Evolutionary conservation across 2,113 vertebrate species (phyloP).

Genomic region (Trematomus loennbergii): DNA sequence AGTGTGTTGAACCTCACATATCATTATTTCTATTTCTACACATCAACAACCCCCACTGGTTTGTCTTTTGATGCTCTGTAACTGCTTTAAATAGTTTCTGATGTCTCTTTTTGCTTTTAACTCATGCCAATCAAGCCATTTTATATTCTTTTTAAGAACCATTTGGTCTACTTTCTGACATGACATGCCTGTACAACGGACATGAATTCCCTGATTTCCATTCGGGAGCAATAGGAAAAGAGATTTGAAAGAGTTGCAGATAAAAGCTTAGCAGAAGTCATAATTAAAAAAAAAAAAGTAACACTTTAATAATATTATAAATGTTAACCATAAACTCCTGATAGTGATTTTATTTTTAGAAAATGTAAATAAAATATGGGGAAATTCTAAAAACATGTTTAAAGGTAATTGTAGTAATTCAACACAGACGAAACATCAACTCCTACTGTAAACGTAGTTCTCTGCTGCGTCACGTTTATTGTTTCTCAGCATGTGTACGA

Average conservation of each 20-base stretch:
- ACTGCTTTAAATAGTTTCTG: neutral
- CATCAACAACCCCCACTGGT: neutral
- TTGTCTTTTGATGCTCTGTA: neutral
- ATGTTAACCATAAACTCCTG: neutral
- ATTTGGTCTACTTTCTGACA: neutral
- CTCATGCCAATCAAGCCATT: neutral
- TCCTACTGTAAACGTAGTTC: neutral
- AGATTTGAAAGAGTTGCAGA: neutral
- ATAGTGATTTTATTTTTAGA: neutral
- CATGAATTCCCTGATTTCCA: neutral
- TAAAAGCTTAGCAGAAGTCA: neutral
- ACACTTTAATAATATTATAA: neutral
- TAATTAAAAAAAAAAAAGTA: neutral
- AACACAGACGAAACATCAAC: too few relatives aligned
- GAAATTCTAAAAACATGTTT: neutral
- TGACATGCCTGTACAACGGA: neutral
- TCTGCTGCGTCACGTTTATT: neutral
- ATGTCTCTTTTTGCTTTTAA: neutral
- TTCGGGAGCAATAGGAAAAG: neutral
- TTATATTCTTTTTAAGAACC: neutral
- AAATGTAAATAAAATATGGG: neutral
- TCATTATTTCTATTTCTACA: neutral
- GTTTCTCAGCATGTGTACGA: neutral
- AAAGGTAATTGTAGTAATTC: neutral
- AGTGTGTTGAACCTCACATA: conserved; percentile 1